Percentiles rank a stretch among this genome's conserved stretches.
Conservation (phyloP, 1,140 invertebrate species). For the Drosophila pandora region DNA sequence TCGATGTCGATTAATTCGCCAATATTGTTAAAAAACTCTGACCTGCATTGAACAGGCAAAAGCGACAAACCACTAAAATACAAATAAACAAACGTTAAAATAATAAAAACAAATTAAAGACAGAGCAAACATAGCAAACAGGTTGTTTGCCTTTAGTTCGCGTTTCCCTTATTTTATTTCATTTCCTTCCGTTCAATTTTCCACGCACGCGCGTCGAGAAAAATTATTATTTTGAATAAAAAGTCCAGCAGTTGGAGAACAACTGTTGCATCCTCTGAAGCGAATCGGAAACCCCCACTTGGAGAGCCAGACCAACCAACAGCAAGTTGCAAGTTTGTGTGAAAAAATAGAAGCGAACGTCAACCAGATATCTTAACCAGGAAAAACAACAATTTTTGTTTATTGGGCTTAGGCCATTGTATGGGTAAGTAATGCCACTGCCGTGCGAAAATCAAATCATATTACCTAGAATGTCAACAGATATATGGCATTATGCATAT, state of each 20-base stretch:
- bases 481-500: not conserved
- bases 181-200: slow-evolving; percentile 65
- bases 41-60: slow-evolving; percentile 83
- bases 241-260: slow-evolving; percentile 40
- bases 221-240: slow-evolving; percentile 7
- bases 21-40: slow-evolving; percentile 78
- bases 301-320: slow-evolving; percentile 9
- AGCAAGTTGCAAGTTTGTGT: slow-evolving; percentile 24
- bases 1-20: slow-evolving; percentile 83
- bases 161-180: slow-evolving; percentile 69
- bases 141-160: slow-evolving; percentile 77
- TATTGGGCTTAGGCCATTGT: slow-evolving; percentile 84
- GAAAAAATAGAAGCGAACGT: slow-evolving; percentile 26
- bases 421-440: slow-evolving; percentile 72
- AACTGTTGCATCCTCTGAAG: slow-evolving; percentile 33
- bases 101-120: slow-evolving; percentile 29
- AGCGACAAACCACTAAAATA: slow-evolving; percentile 17
- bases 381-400: slow-evolving; percentile 63
- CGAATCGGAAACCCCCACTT: slow-evolving; percentile 1
- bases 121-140: slow-evolving; percentile 27
- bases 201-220: slow-evolving; percentile 28
- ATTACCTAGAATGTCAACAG: not conserved
- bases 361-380: slow-evolving; percentile 33
- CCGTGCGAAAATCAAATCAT: not conserved
- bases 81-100: slow-evolving; percentile 10